Evolutionary conservation across 35 echinoderm and acorn worm species (phyloP).

Genomic region (Acanthaster planci): DNA sequence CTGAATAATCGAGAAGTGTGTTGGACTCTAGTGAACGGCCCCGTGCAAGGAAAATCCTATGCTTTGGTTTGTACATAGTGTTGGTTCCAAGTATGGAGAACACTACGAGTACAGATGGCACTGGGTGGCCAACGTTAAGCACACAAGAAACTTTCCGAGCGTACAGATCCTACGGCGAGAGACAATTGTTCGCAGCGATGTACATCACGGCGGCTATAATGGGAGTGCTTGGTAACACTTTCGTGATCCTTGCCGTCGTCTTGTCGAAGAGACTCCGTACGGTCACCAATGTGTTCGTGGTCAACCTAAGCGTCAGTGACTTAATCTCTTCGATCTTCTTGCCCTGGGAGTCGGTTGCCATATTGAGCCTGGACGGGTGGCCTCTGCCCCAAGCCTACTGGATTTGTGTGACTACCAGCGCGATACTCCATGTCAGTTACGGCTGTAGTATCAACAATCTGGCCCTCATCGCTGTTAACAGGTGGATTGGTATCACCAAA

Average conservation of each 20-base stretch:
- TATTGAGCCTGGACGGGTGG: conserved; percentile 46
- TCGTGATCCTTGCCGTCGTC: conserved; percentile 61
- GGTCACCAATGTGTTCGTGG: conserved; percentile 63
- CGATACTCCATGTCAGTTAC: conserved; percentile 29
- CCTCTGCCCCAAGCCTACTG: conserved; percentile 38
- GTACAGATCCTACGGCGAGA: no score
- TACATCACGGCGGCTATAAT: neutral
- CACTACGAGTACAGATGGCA: no score
- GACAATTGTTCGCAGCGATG: no score
- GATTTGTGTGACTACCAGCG: conserved; percentile 34
- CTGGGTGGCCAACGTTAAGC: no score
- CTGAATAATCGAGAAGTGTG: no score
- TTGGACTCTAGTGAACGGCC: no score
- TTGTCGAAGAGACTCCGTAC: conserved; percentile 56
- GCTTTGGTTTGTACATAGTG: no score
- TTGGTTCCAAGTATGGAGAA: no score
- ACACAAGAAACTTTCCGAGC: no score
- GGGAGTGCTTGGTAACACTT: conserved; percentile 51
- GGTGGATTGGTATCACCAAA: conserved; percentile 41
- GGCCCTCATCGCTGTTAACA: conserved; percentile 61
- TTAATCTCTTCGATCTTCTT: conserved; percentile 36
- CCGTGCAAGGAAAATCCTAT: no score
- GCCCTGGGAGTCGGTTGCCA: conserved; percentile 41
- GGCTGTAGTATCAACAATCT: conserved; percentile 50
- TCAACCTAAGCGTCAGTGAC: conserved; percentile 62